These are phyloP conservation scores for Sarcophaga variegata DNA, from an alignment of 2,888 invertebrate species.

Conservation along the genomic window DNA sequence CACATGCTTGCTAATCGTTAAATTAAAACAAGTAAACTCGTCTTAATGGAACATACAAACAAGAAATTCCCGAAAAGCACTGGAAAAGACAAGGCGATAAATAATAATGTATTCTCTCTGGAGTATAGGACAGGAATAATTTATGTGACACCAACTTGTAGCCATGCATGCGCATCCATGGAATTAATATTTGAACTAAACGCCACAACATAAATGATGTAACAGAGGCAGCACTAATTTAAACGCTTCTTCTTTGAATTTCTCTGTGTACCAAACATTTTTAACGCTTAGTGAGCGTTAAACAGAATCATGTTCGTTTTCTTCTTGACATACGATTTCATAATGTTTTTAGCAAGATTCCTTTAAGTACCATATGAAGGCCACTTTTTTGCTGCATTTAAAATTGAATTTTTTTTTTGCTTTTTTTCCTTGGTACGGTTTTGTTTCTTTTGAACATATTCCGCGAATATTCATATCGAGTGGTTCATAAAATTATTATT, in stretches of 20 bases:
- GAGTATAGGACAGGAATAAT: too few relatives aligned
- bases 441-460: conserved; percentile 43
- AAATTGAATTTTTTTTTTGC: background rate
- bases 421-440: background rate
- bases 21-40: conserved; percentile 3
- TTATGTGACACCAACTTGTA: background rate
- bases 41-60: conserved; percentile 59
- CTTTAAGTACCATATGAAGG: conserved; percentile 24
- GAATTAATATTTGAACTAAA: conserved; percentile 61
- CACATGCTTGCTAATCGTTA: conserved; percentile 31
- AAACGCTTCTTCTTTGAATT: conserved; percentile 45
- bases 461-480: conserved; percentile 55
- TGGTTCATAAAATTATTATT: conserved; percentile 71
- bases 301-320: too few relatives aligned
- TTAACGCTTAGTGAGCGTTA: conserved; percentile 26
- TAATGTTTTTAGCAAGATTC: conserved; percentile 22
- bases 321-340: background rate
- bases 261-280: conserved; percentile 1
- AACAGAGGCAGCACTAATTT: conserved; percentile 24
- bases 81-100: conserved; percentile 48
- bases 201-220: conserved; percentile 63
- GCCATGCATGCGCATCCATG: background rate
- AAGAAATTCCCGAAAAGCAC: conserved; percentile 38
- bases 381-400: conserved; percentile 1
- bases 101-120: conserved; percentile 40